phyloP scores from a whole-genome alignment of 2,797 vertebrate species.

The Clarias platycephalus region DNA sequence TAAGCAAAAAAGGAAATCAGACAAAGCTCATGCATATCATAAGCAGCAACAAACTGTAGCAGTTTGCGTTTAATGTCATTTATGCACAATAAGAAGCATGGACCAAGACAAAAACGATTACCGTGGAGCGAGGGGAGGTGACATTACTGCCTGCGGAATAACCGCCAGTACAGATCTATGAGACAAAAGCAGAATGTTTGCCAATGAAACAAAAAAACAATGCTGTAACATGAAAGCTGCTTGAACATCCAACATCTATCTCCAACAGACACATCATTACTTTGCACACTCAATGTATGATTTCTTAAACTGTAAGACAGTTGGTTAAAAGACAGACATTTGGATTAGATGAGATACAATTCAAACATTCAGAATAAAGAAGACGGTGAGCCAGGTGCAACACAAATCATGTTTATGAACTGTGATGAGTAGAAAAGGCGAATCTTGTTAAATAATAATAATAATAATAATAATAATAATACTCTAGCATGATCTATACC shows the following conservation, averaged over 20 bases:
- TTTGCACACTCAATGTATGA: neutral
- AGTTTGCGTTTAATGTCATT: neutral
- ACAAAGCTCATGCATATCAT: neutral
- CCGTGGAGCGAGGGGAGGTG: constrained; percentile 82
- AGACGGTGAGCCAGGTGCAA: neutral
- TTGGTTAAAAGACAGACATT: neutral
- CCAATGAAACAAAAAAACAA: constrained; percentile 53
- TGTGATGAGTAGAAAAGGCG: neutral
- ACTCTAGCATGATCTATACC: neutral
- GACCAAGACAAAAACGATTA: constrained; percentile 73
- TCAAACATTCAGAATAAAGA: neutral
- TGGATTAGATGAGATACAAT: neutral
- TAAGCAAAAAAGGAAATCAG: neutral
- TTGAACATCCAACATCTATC: neutral
- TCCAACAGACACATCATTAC: neutral
- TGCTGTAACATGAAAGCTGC: constrained; percentile 15
- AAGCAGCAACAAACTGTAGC: constrained; percentile 17
- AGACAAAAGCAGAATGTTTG: constrained; percentile 64
- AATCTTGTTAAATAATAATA: neutral
- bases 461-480: neutral
- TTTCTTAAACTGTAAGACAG: constrained; percentile 7
- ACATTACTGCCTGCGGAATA: constrained; percentile 80
- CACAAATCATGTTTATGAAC: constrained; percentile 1
- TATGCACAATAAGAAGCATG: neutral
- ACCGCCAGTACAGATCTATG: constrained; percentile 84